Evolutionary conservation across 2,797 vertebrate species (phyloP), one percentile per base, ranked within the genome.

Genomic region (Rhinatrema bivittatum): DNA sequence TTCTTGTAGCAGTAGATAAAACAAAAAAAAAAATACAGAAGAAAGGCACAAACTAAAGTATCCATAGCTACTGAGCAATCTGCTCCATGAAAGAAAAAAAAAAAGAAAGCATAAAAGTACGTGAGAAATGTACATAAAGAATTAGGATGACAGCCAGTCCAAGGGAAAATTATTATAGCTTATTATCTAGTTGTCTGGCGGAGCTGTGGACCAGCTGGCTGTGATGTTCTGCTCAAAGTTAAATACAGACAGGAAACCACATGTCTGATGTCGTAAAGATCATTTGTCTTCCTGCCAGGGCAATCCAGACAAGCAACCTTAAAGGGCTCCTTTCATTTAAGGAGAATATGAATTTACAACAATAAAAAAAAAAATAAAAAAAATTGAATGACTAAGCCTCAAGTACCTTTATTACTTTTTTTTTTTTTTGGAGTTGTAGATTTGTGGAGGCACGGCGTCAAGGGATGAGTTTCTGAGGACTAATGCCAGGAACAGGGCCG

Each of bases 171-270:
- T 65, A 65, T 71, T 73, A 58, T 46, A 68, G 45, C 43, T 61
- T 35, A 45, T 65, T 72, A 76, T 72, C 61, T 69, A 62, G 72
- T 70, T 63, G 68, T 63, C 72, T 75, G 64, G 27, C 64, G 65
- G 62, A 69, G 74, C 73, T 56, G 33, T 53, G 74, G 70, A 67
- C 71, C 80, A 81, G 78, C 79, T 82, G 86, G 79, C 74, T 68
- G 76, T 87, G 78, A 88, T 87, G 86, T 79, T 87, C 82, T 85
- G 77, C 82, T 82, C 77, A 69, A 74, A 84, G 77, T 82, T 86
- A 87, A 89, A 91, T 83, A 88, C 73, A 95, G 89, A 94, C 91
- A 93, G 91, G 91, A 97, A 94, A 94, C 91, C 88, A 62, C 77
- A 84, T 79, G 91, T 94, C 90, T 95, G 87, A 87, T 87, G 84